Evolutionary conservation across 2,888 invertebrate genomes (phyloP).

Genomic region (Cremastinae sp.): DNA sequence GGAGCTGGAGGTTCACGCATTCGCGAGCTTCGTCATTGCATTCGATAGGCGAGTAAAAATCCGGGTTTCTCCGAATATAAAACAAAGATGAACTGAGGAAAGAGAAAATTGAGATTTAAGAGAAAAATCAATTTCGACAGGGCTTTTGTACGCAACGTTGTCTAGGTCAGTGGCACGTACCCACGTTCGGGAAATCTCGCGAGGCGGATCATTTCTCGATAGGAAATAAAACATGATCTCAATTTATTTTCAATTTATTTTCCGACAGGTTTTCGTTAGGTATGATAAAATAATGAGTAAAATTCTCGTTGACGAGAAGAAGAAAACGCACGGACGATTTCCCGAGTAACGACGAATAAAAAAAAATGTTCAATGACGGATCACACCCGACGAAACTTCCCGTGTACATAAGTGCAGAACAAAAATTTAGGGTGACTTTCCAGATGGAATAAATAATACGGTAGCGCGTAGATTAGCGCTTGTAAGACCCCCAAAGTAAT

Average conservation of each 20-base stretch:
- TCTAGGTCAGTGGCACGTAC: conserved; percentile 66
- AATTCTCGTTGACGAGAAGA: conserved; percentile 8
- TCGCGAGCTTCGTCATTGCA: conserved; percentile 60
- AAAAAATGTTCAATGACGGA: conserved; percentile 38
- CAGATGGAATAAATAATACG: background rate
- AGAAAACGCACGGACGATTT: conserved; percentile 2
- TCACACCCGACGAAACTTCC: conserved; percentile 45
- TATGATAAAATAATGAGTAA: conserved; percentile 10
- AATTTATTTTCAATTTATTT: background rate
- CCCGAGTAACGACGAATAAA: conserved; percentile 22
- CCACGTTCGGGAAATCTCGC: conserved; percentile 48
- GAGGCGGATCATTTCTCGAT: conserved; percentile 13
- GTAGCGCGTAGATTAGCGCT: conserved; percentile 39
- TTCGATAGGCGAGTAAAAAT: conserved; percentile 61
- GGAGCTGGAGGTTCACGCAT: conserved; percentile 46
- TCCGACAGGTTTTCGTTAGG: conserved; percentile 5
- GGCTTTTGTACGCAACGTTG: conserved; percentile 53
- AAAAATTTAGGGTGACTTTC: background rate
- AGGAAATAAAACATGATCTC: conserved; percentile 5
- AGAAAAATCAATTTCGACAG: conserved; percentile 36
- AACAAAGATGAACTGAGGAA: conserved; percentile 26
- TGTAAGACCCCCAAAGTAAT: conserved; percentile 11
- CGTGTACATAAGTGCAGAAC: conserved; percentile 5
- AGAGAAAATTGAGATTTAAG: conserved; percentile 1
- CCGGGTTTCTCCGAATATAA: conserved; percentile 23